Evolutionary conservation across 2,797 vertebrate genomes (phyloP).

Genomic region (Macroramphosus scolopax): DNA sequence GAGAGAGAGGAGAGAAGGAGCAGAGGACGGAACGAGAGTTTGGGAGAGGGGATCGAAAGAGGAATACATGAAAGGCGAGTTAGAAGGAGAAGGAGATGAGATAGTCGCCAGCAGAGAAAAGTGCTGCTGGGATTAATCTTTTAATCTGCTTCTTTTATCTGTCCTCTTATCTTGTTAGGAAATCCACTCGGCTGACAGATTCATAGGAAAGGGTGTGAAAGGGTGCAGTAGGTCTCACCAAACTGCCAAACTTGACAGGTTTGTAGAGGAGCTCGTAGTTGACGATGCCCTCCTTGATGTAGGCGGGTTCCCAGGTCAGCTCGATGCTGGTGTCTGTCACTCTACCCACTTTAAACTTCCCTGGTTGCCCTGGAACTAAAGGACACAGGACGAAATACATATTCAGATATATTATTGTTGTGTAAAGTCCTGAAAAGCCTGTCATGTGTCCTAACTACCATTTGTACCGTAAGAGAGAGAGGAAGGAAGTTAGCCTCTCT

Average conservation of each 20-base stretch:
- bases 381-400: conserved; percentile 5
- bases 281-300: conserved; percentile 89
- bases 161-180: conserved; percentile 26
- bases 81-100: conserved; percentile 18
- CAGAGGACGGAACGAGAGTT: conserved; percentile 12
- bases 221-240: conserved; percentile 86
- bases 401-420: background rate
- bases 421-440: no score
- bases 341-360: conserved; percentile 90
- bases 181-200: conserved; percentile 22
- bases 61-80: conserved; percentile 23
- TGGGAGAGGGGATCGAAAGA: conserved; percentile 18
- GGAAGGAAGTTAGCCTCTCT: no score
- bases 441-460: no score
- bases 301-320: conserved; percentile 89
- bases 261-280: conserved; percentile 94
- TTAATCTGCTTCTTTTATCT: conserved; percentile 14
- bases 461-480: no score
- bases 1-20: conserved; percentile 23
- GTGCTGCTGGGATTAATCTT: conserved; percentile 34
- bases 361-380: conserved; percentile 92
- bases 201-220: no score
- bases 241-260: conserved; percentile 84
- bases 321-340: conserved; percentile 91
- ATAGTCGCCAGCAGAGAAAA: conserved; percentile 29